Conservation (phyloP, 2,888 invertebrate genomes). For the Pseudococcus longispinus region DNA sequence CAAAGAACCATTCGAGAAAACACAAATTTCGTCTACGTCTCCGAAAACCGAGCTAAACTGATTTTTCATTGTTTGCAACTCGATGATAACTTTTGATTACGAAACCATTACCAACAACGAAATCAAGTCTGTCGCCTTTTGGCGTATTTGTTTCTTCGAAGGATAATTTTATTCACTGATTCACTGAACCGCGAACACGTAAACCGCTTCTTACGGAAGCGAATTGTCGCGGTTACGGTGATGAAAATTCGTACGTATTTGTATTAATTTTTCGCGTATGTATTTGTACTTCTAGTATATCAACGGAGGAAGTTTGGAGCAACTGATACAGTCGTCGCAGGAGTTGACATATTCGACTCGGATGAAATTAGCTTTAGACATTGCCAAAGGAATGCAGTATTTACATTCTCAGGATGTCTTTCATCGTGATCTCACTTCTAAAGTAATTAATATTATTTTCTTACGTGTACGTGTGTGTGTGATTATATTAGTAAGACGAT, state of each 20-base stretch:
- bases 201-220: background rate
- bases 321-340: slow-evolving; percentile 78
- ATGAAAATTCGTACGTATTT: background rate
- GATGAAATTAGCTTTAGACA: slow-evolving; percentile 84
- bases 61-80: no score
- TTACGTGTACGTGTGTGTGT: background rate
- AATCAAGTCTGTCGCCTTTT: background rate
- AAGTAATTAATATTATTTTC: slow-evolving; percentile 58
- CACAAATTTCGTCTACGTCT: background rate
- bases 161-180: background rate
- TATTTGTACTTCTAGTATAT: slow-evolving; percentile 73
- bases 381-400: slow-evolving; percentile 90
- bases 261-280: slow-evolving; percentile 29
- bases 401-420: slow-evolving; percentile 91
- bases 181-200: background rate
- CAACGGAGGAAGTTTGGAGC: slow-evolving; percentile 92
- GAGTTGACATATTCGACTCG: slow-evolving; percentile 79
- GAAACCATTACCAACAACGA: no score
- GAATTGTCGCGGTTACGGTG: background rate
- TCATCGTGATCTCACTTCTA: slow-evolving; percentile 68
- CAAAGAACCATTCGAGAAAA: background rate
- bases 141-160: background rate
- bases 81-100: no score
- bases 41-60: no score
- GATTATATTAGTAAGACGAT: background rate